phyloP scores from a whole-genome alignment of 2,113 vertebrate species.

The Anarrhichthys ocellatus region DNA sequence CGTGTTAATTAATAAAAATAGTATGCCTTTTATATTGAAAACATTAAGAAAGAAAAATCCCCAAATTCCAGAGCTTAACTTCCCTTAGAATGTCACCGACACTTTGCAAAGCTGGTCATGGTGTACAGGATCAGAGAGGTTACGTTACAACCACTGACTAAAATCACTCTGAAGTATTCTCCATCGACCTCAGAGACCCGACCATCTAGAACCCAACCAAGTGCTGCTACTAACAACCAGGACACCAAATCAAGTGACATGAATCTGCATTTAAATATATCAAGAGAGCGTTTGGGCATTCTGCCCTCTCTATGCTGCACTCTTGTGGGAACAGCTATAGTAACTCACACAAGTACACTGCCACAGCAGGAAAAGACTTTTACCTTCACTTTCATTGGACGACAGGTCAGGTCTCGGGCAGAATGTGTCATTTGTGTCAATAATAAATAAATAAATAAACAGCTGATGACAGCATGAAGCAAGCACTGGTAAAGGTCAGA shows the following conservation, averaged over 20 bases:
- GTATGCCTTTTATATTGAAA: background rate
- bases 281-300: background rate
- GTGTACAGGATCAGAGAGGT: background rate
- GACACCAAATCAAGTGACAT: background rate
- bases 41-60: background rate
- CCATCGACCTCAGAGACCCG: background rate
- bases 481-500: constrained; percentile 34
- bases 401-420: background rate
- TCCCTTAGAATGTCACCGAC: background rate
- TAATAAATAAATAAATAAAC: background rate
- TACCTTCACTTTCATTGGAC: constrained; percentile 24
- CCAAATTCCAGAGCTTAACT: background rate
- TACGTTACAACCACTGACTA: background rate
- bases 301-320: background rate
- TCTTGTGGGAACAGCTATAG: background rate
- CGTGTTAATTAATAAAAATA: background rate
- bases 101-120: background rate
- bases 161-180: background rate
- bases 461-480: constrained; percentile 10
- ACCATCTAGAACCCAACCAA: background rate
- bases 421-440: constrained; percentile 10
- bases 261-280: background rate
- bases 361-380: constrained; percentile 9
- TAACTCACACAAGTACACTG: background rate
- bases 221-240: too few species aligned